A percentile compares a stretch with the other conserved stretches of the same genome.
Conservation (phyloP, 1,140 invertebrate species). For the Melipona quadrifasciata region DNA sequence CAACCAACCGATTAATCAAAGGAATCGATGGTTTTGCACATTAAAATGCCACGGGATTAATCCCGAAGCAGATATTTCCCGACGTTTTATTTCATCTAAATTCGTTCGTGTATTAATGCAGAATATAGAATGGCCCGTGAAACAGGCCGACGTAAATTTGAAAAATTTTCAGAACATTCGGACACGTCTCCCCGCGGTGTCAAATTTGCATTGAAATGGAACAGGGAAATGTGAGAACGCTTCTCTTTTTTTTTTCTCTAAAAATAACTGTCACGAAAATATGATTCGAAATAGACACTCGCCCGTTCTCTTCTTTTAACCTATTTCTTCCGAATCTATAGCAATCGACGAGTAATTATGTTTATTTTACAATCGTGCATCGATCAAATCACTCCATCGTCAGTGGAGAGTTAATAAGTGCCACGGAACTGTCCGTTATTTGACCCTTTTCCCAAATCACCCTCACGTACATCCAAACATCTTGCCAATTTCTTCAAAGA, state of each 20-base stretch:
- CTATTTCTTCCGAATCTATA: not conserved
- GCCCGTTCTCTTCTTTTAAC: not conserved
- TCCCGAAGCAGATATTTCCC: not conserved
- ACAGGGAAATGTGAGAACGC: not conserved
- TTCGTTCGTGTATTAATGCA: not conserved
- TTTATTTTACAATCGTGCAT: too few species aligned
- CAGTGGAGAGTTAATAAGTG: too few species aligned
- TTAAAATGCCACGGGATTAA: not conserved
- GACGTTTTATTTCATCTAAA: not conserved
- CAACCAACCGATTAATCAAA: too few species aligned
- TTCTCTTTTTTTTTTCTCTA: too few species aligned
- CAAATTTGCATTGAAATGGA: conserved; percentile 1
- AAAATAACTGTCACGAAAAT: not conserved
- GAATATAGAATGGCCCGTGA: not conserved
- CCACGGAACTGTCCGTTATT: not conserved
- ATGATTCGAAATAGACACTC: not conserved
- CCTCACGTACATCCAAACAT: not conserved
- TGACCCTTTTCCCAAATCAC: not conserved
- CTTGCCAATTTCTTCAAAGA: not conserved
- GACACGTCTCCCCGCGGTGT: not conserved
- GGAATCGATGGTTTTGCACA: too few species aligned
- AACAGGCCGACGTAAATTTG: not conserved
- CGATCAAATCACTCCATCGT: too few species aligned
- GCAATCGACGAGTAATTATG: too few species aligned
- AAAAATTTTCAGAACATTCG: not conserved